Base-by-base conservation (phyloP, 37 sponge, comb jelly and placozoan species). In the Lycopodina hypogea region DNA sequence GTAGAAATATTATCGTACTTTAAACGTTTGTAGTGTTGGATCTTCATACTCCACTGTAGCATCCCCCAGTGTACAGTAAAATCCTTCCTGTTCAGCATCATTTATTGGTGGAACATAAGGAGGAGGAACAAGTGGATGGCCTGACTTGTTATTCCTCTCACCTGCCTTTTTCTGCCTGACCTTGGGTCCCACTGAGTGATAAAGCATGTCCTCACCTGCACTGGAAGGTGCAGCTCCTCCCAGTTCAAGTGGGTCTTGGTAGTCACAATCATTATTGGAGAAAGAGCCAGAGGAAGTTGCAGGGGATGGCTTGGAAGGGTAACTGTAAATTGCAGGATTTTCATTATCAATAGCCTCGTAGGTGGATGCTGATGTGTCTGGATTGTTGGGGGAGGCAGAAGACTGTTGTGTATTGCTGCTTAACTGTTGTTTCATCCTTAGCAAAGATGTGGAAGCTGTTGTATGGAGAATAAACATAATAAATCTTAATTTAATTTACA, bases 221-320 rank as follows among this genome's bases (percentile, higher is more conserved):
- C 30, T 34, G 26, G 9, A 9, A 9, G 18, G 22, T 62, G 64
- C 40, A 11, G 28, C 26, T 14, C 64, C 28, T 63, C 64, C 64
- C 64, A 24, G 15, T 24, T n/a, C 28, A n/a, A 63, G 15, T n/a
- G n/a, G 18, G 8, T n/a, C 17, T 62, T 22, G 18, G 64, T 24
- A 24, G 64, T 62, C 15, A 28, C 26, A 24, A 28, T 37, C 32
- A 7, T 15, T 15, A 11, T 11, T 35, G 14, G 32, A 14, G 17
- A 12, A 11, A 53, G n/a, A n/a, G n/a, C n/a, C n/a, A n/a, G n/a
- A n/a, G n/a, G n/a, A n/a, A n/a, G 41, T 41, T 11, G 69, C 36
- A 14, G 69, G 69, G 38, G 69, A 68, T 38, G 69, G 69, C 36
- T 38, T 68, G 69, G n/a, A n/a, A n/a, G 69, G 69, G 69, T 68